Conservation (phyloP, 2,113 vertebrate species). For the Pica pica region DNA sequence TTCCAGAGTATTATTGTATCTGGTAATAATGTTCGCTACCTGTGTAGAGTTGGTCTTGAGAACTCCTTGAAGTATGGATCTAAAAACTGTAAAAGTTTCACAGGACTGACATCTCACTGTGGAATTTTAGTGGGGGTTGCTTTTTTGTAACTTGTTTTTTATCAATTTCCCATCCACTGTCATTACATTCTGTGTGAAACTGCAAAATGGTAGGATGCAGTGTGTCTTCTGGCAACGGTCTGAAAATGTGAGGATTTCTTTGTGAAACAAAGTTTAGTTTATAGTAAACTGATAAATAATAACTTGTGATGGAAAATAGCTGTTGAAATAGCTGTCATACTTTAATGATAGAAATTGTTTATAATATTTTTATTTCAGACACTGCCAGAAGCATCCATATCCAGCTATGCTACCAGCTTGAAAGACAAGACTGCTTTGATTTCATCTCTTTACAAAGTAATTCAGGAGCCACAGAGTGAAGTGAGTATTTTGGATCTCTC, state of each 20-base stretch:
- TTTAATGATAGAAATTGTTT: neutral
- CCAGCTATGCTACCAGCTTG: conserved; percentile 86
- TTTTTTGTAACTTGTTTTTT: neutral
- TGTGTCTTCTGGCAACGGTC: neutral
- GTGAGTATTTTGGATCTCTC: conserved; percentile 70
- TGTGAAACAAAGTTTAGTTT: neutral
- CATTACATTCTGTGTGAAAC: neutral
- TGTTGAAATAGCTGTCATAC: neutral
- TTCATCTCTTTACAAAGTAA: conserved; percentile 95
- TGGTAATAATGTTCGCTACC: neutral
- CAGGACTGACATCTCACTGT: neutral
- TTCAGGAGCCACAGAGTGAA: conserved; percentile 94
- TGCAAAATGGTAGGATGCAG: neutral
- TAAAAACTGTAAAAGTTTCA: neutral
- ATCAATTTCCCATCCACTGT: neutral
- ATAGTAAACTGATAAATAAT: neutral
- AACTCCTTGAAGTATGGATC: neutral
- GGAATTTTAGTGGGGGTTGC: neutral
- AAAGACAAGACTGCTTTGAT: conserved; percentile 89
- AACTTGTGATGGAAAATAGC: neutral
- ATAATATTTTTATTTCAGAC: conserved; percentile 76
- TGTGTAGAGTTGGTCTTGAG: neutral
- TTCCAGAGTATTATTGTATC: neutral
- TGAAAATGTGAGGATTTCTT: neutral
- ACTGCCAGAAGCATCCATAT: conserved; percentile 88